Conservation (phyloP, 53 echinoderm and acorn worm genomes). For the Mesocentrotus franciscanus region DNA sequence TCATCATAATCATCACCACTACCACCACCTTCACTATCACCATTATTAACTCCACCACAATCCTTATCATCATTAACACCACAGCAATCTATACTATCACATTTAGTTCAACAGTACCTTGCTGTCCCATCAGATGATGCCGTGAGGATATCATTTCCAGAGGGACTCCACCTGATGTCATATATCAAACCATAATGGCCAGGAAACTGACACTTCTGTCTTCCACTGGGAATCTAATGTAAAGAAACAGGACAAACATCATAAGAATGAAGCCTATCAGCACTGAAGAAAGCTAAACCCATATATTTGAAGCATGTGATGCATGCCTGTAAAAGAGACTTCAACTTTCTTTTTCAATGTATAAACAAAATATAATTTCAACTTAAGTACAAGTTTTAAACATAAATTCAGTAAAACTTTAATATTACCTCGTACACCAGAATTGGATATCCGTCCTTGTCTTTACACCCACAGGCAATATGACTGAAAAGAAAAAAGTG, state of each 20-base stretch:
- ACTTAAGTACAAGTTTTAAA: not conserved
- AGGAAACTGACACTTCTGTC: constrained; percentile 82
- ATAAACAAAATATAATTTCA: not conserved
- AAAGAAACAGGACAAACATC: not conserved
- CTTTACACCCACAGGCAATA: constrained; percentile 91
- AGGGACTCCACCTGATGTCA: constrained; percentile 87
- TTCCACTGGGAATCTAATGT: constrained; percentile 90
- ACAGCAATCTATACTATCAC: not conserved
- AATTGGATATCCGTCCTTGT: constrained; percentile 93
- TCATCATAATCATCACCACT: constrained; percentile 44
- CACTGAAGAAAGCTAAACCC: too few relatives aligned
- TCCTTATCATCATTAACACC: not conserved
- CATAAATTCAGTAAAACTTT: not conserved
- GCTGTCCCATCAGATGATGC: constrained; percentile 97
- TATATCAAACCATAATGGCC: constrained; percentile 97
- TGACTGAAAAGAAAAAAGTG: constrained; percentile 61
- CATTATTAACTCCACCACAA: constrained; percentile 1
- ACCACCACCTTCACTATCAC: constrained; percentile 36
- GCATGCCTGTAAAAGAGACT: not conserved
- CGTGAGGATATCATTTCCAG: constrained; percentile 75
- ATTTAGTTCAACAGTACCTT: constrained; percentile 53
- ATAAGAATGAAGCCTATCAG: not conserved
- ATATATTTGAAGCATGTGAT: too few relatives aligned
- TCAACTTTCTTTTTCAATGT: too few relatives aligned
- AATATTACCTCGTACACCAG: constrained; percentile 90